Percentiles rank a stretch among this genome's conserved stretches.
These are phyloP conservation scores for Exephanes ischioxanthus DNA, from an alignment of 2,888 invertebrate species.

Conservation along the genomic window DNA sequence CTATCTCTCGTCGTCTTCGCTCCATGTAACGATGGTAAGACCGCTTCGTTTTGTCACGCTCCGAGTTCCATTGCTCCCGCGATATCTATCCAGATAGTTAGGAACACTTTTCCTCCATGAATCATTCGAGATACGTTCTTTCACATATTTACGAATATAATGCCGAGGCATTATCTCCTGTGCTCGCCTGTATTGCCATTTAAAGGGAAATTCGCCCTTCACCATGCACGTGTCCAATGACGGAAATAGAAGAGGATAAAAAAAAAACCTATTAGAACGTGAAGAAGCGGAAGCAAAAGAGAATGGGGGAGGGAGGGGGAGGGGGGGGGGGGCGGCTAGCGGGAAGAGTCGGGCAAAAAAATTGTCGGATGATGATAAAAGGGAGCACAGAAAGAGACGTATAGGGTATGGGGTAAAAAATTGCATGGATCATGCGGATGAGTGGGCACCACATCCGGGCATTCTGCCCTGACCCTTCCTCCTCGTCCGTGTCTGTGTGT, in stretches of 20 bases:
- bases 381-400: constrained; percentile 18
- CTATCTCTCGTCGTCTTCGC: neutral
- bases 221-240: neutral
- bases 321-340: too few species aligned
- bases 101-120: neutral
- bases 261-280: constrained; percentile 37
- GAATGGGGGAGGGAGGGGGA: neutral
- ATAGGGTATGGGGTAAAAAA: constrained; percentile 45
- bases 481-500: constrained; percentile 49
- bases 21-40: neutral
- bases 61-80: too few species aligned
- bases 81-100: neutral
- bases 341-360: constrained; percentile 16
- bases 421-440: constrained; percentile 63
- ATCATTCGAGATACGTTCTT: neutral
- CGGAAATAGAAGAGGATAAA: neutral
- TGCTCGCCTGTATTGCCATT: constrained; percentile 19
- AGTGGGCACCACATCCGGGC: constrained; percentile 63
- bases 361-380: constrained; percentile 44
- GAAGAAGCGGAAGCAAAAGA: constrained; percentile 20
- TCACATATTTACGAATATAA: neutral
- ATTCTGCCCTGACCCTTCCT: constrained; percentile 44
- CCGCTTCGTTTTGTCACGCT: neutral
- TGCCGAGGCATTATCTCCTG: neutral
- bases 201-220: constrained; percentile 23